Conservation (phyloP, 2,797 vertebrate species). For the Graptemys geographica region DNA sequence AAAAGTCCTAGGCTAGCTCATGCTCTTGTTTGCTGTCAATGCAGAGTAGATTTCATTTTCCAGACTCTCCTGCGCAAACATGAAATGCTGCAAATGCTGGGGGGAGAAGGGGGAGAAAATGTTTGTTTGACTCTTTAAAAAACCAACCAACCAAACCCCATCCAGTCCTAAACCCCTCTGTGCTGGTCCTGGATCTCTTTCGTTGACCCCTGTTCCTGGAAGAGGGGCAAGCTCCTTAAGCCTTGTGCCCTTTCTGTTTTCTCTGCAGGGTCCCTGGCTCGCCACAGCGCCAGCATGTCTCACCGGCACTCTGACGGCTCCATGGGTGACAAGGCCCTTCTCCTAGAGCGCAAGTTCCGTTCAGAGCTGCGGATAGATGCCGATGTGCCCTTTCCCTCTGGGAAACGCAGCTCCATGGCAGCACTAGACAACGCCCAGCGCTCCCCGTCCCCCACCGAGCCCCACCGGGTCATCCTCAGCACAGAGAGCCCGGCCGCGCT, state of each 20-base stretch:
- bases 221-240: not conserved
- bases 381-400: rapidly evolving
- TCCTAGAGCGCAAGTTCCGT: conserved; percentile 81
- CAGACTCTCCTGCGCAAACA: not conserved
- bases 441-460: not conserved
- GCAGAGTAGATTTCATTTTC: not conserved
- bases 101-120: not conserved
- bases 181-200: not conserved
- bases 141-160: not conserved
- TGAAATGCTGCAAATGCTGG: not conserved
- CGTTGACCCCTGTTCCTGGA: not conserved
- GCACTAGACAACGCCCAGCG: not conserved
- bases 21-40: not conserved
- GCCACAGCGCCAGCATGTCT: conserved; percentile 78
- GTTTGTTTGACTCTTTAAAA: not conserved
- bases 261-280: not conserved
- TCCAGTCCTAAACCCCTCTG: not conserved
- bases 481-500: conserved; percentile 85
- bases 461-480: conserved; percentile 84
- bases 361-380: conserved; percentile 75
- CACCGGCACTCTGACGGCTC: conserved; percentile 67
- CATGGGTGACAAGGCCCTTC: conserved; percentile 75
- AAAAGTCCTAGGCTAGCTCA: not conserved
- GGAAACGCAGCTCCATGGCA: not conserved
- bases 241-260: not conserved